A percentile compares a stretch with the other conserved stretches of the same genome.
Evolutionary conservation across 2,888 invertebrate species (phyloP).

Genomic region (Cantharis lateralis): DNA sequence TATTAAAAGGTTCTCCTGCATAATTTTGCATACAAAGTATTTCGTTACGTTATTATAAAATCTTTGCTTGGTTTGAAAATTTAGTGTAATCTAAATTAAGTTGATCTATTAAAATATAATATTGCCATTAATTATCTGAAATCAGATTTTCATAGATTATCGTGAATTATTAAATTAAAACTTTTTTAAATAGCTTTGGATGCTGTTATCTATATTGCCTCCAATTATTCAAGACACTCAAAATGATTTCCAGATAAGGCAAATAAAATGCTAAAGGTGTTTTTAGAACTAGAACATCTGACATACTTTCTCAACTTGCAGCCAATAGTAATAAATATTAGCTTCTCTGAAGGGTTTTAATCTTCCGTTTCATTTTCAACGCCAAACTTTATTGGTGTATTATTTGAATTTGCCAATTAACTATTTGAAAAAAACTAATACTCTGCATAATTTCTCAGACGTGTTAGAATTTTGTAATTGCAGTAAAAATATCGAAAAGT

Average conservation of each 20-base stretch:
- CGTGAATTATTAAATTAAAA: background rate
- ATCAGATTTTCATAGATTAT: background rate
- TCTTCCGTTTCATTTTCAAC: conserved; percentile 7
- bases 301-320: conserved; percentile 27
- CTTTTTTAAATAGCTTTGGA: background rate
- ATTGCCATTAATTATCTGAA: background rate
- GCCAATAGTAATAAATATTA: conserved; percentile 27
- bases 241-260: conserved; percentile 2
- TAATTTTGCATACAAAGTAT: conserved; percentile 21
- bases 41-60: conserved; percentile 3
- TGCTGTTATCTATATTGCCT: background rate
- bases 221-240: conserved; percentile 7
- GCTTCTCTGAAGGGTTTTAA: conserved; percentile 13
- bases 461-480: background rate
- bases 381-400: background rate
- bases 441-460: background rate
- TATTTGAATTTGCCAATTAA: background rate
- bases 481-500: background rate
- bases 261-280: conserved; percentile 15
- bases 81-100: background rate
- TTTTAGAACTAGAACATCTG: conserved; percentile 22
- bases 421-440: background rate
- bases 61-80: background rate
- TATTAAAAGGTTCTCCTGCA: conserved; percentile 16
- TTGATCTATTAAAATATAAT: background rate